Percentiles rank a stretch among this genome's conserved stretches.
These are phyloP conservation scores for Chascanopsetta lugubris DNA, from an alignment of 2,113 vertebrate species.

Conservation along the genomic window DNA sequence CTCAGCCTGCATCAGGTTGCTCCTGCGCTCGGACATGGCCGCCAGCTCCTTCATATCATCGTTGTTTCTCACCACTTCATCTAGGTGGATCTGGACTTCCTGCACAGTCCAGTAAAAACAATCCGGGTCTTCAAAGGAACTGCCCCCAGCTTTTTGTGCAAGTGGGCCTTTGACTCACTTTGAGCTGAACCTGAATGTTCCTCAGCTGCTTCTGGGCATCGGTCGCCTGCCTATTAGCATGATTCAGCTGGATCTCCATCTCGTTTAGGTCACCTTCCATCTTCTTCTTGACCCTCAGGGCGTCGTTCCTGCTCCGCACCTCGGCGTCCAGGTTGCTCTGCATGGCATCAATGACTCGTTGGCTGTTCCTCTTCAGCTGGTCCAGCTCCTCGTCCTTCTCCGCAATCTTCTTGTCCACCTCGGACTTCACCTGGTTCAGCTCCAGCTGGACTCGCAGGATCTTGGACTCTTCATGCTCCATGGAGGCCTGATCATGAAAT, in stretches of 20 bases:
- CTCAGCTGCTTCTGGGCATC: constrained; percentile 81
- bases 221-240: constrained; percentile 79
- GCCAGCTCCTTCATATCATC: constrained; percentile 89
- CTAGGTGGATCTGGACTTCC: constrained; percentile 65
- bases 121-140: not conserved
- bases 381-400: constrained; percentile 74
- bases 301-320: constrained; percentile 48
- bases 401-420: constrained; percentile 56
- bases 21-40: constrained; percentile 85
- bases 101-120: not conserved
- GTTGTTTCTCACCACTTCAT: constrained; percentile 78
- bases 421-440: constrained; percentile 56
- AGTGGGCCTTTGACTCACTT: constrained; percentile 33
- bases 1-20: constrained; percentile 72
- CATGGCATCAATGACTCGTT: constrained; percentile 76
- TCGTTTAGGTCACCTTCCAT: constrained; percentile 1
- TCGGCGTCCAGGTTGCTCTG: constrained; percentile 73
- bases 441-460: constrained; percentile 63
- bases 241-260: constrained; percentile 76
- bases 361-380: constrained; percentile 69
- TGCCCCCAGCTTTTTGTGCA: not conserved
- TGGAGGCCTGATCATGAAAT: constrained; percentile 38
- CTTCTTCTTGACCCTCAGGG: constrained; percentile 83
- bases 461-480: constrained; percentile 54
- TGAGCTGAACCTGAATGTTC: constrained; percentile 47